Evolutionary conservation across 2,113 vertebrate species (phyloP).

Genomic region (Lamprologus lemairii): DNA sequence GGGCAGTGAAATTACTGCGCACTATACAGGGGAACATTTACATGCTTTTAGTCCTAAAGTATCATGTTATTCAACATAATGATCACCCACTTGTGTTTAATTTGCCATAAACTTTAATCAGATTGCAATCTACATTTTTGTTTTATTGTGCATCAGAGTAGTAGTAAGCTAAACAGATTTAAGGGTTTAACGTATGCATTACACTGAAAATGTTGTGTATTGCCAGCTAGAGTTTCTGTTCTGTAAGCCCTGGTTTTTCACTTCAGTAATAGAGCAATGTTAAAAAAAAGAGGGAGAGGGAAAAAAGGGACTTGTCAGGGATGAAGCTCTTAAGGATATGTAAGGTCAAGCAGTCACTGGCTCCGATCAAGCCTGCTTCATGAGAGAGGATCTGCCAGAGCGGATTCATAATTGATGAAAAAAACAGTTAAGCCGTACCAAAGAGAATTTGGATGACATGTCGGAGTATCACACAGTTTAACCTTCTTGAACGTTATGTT

Average conservation of each 20-base stretch:
- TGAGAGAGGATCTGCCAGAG: slow-evolving; percentile 4
- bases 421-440: not conserved
- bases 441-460: not conserved
- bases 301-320: not conserved
- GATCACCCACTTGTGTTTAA: not conserved
- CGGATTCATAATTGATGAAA: slow-evolving; percentile 36
- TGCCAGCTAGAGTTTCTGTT: not conserved
- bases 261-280: not conserved
- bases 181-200: not conserved
- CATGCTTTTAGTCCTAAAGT: not conserved
- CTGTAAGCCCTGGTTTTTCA: not conserved
- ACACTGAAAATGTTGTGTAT: not conserved
- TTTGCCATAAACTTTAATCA: not conserved
- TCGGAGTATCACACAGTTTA: not conserved
- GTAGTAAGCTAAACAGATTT: not conserved
- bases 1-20: slow-evolving; percentile 15
- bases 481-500: not conserved
- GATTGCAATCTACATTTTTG: not conserved
- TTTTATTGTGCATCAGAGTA: not conserved
- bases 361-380: not conserved
- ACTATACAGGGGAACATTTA: slow-evolving; percentile 4
- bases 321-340: not conserved
- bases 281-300: not conserved
- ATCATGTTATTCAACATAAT: not conserved
- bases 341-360: not conserved